Percentiles rank a stretch among this genome's conserved stretches.
Evolutionary conservation across 2,888 invertebrate species (phyloP).

Genomic region (Cataglyphis albicans): DNA sequence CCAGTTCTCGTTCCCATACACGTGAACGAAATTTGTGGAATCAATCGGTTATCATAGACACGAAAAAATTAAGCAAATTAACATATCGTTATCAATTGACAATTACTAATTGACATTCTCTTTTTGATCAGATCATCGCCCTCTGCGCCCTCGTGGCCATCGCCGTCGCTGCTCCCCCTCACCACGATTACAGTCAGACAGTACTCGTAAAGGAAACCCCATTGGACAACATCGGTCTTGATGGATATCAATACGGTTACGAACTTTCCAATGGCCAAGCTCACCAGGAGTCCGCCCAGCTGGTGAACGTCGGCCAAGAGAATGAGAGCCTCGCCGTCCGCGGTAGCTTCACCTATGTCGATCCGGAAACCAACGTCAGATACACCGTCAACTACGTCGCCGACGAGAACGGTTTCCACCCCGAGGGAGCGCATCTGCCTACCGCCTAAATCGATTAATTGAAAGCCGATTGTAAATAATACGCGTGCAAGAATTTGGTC

Average conservation of each 20-base stretch:
- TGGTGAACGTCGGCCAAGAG: constrained; percentile 71
- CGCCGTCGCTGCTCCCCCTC: constrained; percentile 73
- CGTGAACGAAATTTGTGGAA: not conserved
- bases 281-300: constrained; percentile 74
- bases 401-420: constrained; percentile 76
- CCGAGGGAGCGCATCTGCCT: constrained; percentile 73
- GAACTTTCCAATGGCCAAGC: constrained; percentile 76
- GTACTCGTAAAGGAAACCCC: constrained; percentile 74
- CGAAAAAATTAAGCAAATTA: not conserved
- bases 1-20: not conserved
- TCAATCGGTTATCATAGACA: not conserved
- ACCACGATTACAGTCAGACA: constrained; percentile 27
- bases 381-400: constrained; percentile 76
- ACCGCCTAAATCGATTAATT: not conserved
- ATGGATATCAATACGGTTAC: constrained; percentile 74
- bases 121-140: constrained; percentile 69
- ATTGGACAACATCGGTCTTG: constrained; percentile 78
- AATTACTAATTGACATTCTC: constrained; percentile 5
- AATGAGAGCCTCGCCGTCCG: constrained; percentile 67
- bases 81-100: not conserved
- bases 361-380: constrained; percentile 71
- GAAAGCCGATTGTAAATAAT: constrained; percentile 13
- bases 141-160: constrained; percentile 77
- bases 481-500: not conserved
- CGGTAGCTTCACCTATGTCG: constrained; percentile 78